These are phyloP conservation scores for Rana temporaria DNA, from an alignment of 2,113 vertebrate genomes.

Conservation along the genomic window DNA sequence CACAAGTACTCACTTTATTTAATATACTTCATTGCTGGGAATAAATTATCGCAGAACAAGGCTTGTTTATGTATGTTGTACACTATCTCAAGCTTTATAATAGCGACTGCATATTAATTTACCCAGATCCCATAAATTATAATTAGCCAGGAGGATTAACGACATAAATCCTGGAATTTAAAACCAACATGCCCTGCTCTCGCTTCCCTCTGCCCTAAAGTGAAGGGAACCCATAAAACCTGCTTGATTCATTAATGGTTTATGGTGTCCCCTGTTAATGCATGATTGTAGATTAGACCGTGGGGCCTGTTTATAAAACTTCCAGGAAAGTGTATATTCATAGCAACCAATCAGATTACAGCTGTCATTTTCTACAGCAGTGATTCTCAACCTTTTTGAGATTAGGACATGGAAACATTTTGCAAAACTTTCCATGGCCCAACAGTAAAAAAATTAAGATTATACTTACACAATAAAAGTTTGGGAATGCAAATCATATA, in stretches of 20 bases:
- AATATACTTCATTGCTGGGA: constrained; percentile 79
- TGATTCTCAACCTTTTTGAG: too few relatives aligned
- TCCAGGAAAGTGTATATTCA: too few relatives aligned
- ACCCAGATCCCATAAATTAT: constrained; percentile 84
- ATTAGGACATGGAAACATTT: too few relatives aligned
- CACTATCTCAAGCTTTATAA: constrained; percentile 75
- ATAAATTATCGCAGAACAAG: constrained; percentile 85
- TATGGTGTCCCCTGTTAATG: constrained; percentile 7
- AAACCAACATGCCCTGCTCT: constrained; percentile 80
- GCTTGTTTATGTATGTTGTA: constrained; percentile 81
- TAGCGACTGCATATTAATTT: constrained; percentile 85
- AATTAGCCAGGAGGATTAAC: constrained; percentile 86
- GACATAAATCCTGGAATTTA: constrained; percentile 85
- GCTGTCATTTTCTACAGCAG: too few relatives aligned
- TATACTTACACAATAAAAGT: too few relatives aligned
- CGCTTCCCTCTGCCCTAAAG: constrained; percentile 81
- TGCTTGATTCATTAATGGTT: constrained; percentile 80
- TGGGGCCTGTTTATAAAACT: too few relatives aligned
- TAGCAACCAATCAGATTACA: too few relatives aligned
- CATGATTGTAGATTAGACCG: background rate
- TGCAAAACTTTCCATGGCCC: too few relatives aligned
- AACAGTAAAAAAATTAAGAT: too few relatives aligned
- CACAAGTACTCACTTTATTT: constrained; percentile 78
- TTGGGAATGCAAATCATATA: too few relatives aligned
- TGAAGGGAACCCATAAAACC: constrained; percentile 82